Conservation (phyloP, 2,888 invertebrate genomes). For the Drosophila mayaguana region DNA sequence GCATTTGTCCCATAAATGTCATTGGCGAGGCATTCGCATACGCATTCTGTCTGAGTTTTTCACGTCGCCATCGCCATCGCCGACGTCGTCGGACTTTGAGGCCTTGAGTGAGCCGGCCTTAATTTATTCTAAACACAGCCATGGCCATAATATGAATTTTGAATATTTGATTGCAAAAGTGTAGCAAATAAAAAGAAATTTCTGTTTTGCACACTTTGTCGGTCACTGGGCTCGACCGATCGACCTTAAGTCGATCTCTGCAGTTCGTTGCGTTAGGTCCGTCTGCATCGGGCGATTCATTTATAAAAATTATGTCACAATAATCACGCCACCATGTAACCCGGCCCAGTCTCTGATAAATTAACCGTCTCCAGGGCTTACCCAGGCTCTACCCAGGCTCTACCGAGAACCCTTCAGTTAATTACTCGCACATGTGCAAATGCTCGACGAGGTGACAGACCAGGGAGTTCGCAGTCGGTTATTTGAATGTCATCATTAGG, state of each 20-base stretch:
- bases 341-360: slow-evolving; percentile 56
- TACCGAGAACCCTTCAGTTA: slow-evolving; percentile 61
- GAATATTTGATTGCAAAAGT: slow-evolving; percentile 76
- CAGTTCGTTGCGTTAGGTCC: neutral
- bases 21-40: slow-evolving; percentile 56
- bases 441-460: slow-evolving; percentile 24
- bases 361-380: slow-evolving; percentile 55
- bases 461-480: slow-evolving; percentile 25
- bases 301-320: slow-evolving; percentile 82
- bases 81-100: slow-evolving; percentile 50
- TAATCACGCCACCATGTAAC: slow-evolving; percentile 70
- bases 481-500: slow-evolving; percentile 80
- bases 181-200: slow-evolving; percentile 57
- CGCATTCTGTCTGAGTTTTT: slow-evolving; percentile 70
- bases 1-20: slow-evolving; percentile 79
- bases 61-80: slow-evolving; percentile 52
- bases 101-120: slow-evolving; percentile 59
- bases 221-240: slow-evolving; percentile 70
- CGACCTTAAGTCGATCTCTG: neutral
- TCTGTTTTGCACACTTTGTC: slow-evolving; percentile 61
- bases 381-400: slow-evolving; percentile 24
- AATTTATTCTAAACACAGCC: slow-evolving; percentile 75
- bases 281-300: slow-evolving; percentile 47
- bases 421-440: slow-evolving; percentile 50
- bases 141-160: slow-evolving; percentile 75